Evolutionary conservation across 2,113 vertebrate genomes (phyloP), one percentile per base, ranked within the genome.

Genomic region (Channa maculata): DNA sequence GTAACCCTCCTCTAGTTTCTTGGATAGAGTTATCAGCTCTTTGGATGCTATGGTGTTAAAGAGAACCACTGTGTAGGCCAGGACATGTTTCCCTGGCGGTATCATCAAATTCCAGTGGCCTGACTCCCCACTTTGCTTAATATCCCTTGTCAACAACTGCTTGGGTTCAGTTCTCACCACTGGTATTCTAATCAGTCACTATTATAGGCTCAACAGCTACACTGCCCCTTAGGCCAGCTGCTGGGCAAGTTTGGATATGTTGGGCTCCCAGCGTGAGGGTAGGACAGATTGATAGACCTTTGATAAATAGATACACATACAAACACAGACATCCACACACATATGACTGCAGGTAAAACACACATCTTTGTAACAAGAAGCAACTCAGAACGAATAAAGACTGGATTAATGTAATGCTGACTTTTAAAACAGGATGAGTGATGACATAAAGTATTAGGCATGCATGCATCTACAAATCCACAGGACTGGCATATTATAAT

Each of bases 61-160:
- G 82, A 89, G 77, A 77, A 78, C 45, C 69, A 24, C 65, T 75
- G 71, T 80, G 83, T 77, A 77, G 72, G 88, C 88, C 90, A 75
- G 77, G 85, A 77, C 88, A 85, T 81, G 76, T 87, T 86, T 86
- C 79, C 83, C 89, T 38, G 45, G 77, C 88, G 84, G 84, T 82
- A 88, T 91, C 84, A 90, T 86, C 80, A 80, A 83, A 85, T 85
- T 88, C 84, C 79, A 10, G 43, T 50, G 76, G 75, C 83, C 78
- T 44, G 79, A 81, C 86, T 86, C 75, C 80, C 79, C 83, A 90
- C 87, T 86, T 89, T 65, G 73, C 88, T 57, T 80, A 88, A 87
- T 85, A 71, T 88, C 70, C 77, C 87, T 81, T 92, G 91, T 93
- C 91, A 90, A 88, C 88, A 91, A 89, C 83, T 86, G 86, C 88